A percentile compares a stretch with the other conserved stretches of the same genome.
phyloP scores from a whole-genome alignment of 1,140 invertebrate genomes.

The Lucilia sericata region DNA sequence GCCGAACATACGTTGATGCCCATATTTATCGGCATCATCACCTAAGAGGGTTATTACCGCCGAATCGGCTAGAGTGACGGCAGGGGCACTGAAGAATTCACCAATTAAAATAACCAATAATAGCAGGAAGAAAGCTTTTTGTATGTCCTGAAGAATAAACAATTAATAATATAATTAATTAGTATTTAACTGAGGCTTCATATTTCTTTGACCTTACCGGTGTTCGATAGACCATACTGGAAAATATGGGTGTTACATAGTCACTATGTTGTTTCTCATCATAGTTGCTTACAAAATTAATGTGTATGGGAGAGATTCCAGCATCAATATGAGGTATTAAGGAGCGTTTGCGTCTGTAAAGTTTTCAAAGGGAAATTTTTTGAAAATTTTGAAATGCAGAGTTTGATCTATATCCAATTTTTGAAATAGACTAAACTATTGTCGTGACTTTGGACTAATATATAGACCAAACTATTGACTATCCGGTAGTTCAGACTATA shows the following conservation, averaged over 20 bases:
- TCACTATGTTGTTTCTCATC: conserved; percentile 78
- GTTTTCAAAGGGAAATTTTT: neutral
- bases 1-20: conserved; percentile 98
- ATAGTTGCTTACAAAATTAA: conserved; percentile 86
- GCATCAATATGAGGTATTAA: conserved; percentile 67
- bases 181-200: neutral
- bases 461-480: too few species aligned
- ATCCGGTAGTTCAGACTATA: too few species aligned
- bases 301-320: conserved; percentile 81
- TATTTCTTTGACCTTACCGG: conserved; percentile 66
- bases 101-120: conserved; percentile 93
- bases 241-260: conserved; percentile 93
- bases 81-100: conserved; percentile 97
- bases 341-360: conserved; percentile 57
- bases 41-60: conserved; percentile 92
- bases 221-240: conserved; percentile 88
- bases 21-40: conserved; percentile 93
- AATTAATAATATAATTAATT: neutral
- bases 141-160: conserved; percentile 79
- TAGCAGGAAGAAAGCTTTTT: conserved; percentile 95
- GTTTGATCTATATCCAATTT: too few species aligned
- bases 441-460: too few species aligned
- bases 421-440: too few species aligned
- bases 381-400: too few species aligned
- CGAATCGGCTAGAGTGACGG: conserved; percentile 96